These are phyloP conservation scores for Drosophila macrospina DNA, from an alignment of 2,888 invertebrate genomes.

Conservation along the genomic window DNA sequence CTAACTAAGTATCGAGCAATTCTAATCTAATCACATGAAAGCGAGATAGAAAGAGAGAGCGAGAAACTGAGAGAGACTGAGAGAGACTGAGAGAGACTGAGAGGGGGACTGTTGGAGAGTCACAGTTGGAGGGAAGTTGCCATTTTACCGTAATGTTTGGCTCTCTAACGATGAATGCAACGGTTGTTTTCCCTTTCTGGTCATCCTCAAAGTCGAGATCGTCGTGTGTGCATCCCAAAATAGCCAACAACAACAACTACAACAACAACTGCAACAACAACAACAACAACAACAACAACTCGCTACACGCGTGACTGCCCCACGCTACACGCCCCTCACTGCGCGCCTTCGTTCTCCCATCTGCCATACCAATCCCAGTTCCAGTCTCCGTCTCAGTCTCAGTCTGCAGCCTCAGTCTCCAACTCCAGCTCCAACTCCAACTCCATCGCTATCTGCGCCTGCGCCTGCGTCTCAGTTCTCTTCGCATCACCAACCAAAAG, in stretches of 20 bases:
- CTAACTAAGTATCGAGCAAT: constrained; percentile 71
- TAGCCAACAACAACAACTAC: constrained; percentile 52
- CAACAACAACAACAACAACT: constrained; percentile 23
- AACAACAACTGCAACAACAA: constrained; percentile 22
- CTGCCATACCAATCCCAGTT: constrained; percentile 23
- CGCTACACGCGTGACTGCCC: constrained; percentile 72
- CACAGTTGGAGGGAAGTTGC: neutral
- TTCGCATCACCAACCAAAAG: constrained; percentile 41
- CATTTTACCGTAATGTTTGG: constrained; percentile 57
- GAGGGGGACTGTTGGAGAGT: constrained; percentile 5
- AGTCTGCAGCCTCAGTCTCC: constrained; percentile 12
- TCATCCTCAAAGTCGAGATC: constrained; percentile 51
- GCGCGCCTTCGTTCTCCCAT: neutral
- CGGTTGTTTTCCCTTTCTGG: constrained; percentile 84
- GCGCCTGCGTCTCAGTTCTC: constrained; percentile 12
- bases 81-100: constrained; percentile 17
- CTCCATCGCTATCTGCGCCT: constrained; percentile 13
- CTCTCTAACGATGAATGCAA: constrained; percentile 68
- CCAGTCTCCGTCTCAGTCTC: constrained; percentile 5
- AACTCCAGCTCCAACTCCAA: neutral
- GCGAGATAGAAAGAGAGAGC: constrained; percentile 18
- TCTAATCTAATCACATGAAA: constrained; percentile 74
- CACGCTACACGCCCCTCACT: constrained; percentile 19
- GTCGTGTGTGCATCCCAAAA: constrained; percentile 69
- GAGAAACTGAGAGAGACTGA: constrained; percentile 18